Conservation (phyloP, 1,140 invertebrate species). For the Drosophila oshimai region DNA sequence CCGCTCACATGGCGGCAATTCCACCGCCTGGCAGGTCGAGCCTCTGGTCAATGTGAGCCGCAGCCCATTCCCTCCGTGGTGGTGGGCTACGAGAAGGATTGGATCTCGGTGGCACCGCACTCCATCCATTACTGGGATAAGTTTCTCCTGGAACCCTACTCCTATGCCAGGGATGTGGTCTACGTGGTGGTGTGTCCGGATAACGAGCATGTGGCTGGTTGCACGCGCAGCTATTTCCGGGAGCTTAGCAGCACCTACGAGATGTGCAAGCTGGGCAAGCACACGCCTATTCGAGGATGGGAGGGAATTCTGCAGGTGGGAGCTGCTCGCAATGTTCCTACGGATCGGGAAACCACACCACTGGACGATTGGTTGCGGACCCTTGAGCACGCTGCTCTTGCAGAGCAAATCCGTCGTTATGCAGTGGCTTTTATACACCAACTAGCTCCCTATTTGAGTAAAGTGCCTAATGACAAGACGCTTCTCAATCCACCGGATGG, state of each 20-base stretch:
- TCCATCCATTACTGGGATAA: conserved; percentile 98
- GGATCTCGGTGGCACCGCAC: conserved; percentile 95
- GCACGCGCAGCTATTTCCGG: conserved; percentile 94
- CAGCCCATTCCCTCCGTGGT: conserved; percentile 97
- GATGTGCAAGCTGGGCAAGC: conserved; percentile 94
- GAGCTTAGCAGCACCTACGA: conserved; percentile 97
- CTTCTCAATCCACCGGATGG: conserved; percentile 87
- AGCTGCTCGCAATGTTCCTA: not conserved
- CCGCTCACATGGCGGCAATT: conserved; percentile 98
- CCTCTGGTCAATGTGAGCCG: conserved; percentile 96
- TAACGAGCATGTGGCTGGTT: conserved; percentile 91
- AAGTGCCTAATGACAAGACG: conserved; percentile 91
- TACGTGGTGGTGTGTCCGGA: conserved; percentile 98
- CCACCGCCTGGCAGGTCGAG: conserved; percentile 95
- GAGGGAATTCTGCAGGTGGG: conserved; percentile 96
- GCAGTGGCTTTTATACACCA: conserved; percentile 90
- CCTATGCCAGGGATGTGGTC: conserved; percentile 94
- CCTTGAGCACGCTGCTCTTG: conserved; percentile 90
- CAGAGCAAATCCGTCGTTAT: conserved; percentile 93
- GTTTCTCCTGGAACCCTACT: conserved; percentile 95
- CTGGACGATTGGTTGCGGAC: conserved; percentile 96
- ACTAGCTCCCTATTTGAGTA: conserved; percentile 91
- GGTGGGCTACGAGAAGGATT: conserved; percentile 97
- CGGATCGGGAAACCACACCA: conserved; percentile 30
- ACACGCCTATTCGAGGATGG: conserved; percentile 92